phyloP scores from a whole-genome alignment of 2,888 invertebrate species.

The Cantharis rufa region DNA sequence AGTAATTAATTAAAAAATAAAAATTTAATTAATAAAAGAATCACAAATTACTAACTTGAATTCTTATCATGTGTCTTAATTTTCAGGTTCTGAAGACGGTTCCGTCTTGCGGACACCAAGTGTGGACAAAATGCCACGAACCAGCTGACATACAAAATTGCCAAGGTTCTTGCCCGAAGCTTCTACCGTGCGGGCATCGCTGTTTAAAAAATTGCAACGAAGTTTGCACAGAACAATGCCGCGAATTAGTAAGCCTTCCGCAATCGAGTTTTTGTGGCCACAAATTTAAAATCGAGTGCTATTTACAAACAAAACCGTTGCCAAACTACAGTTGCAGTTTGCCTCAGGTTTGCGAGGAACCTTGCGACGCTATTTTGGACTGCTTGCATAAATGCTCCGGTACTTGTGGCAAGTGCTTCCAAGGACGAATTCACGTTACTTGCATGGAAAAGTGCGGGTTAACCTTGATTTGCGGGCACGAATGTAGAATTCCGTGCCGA shows the following conservation, averaged over 20 bases:
- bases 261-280: slow-evolving; percentile 59
- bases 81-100: too few species aligned
- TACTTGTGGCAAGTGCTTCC: slow-evolving; percentile 61
- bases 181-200: slow-evolving; percentile 58
- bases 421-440: slow-evolving; percentile 64
- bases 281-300: slow-evolving; percentile 54
- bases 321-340: slow-evolving; percentile 36
- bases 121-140: slow-evolving; percentile 52
- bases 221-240: neutral
- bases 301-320: slow-evolving; percentile 33
- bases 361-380: slow-evolving; percentile 54
- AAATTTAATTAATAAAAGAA: too few species aligned
- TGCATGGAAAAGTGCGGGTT: slow-evolving; percentile 63
- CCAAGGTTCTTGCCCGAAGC: slow-evolving; percentile 55
- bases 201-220: slow-evolving; percentile 46
- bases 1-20: too few species aligned
- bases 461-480: slow-evolving; percentile 66
- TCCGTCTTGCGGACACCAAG: slow-evolving; percentile 45
- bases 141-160: slow-evolving; percentile 51
- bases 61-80: too few species aligned
- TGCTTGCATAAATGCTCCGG: slow-evolving; percentile 62
- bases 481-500: slow-evolving; percentile 62
- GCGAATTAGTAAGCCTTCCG: neutral
- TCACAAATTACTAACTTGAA: too few species aligned
- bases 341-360: slow-evolving; percentile 53